phyloP scores from a whole-genome alignment of 2,888 invertebrate genomes.

The Tipula confusa region DNA sequence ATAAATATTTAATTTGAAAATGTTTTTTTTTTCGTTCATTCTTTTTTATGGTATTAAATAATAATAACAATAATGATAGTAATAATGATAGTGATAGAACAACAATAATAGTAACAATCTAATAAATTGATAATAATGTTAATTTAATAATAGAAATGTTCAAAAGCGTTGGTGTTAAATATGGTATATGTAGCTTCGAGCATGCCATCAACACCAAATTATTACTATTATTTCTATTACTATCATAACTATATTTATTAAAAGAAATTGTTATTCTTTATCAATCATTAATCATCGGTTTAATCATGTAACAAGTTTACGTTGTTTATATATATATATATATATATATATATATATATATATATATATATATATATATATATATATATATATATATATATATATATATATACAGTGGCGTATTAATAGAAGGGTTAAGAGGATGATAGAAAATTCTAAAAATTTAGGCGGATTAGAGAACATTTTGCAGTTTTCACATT shows the following conservation, averaged over 20 bases:
- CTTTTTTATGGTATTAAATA: background rate
- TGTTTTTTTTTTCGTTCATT: too few relatives aligned
- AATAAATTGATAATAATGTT: background rate
- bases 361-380: too few relatives aligned
- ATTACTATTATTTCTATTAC: background rate
- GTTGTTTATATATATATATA: too few relatives aligned
- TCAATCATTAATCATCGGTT: background rate
- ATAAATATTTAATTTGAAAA: background rate
- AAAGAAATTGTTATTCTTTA: background rate
- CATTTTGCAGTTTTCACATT: too few relatives aligned
- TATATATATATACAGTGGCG: too few relatives aligned
- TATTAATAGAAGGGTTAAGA: too few relatives aligned
- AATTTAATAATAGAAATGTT: slow-evolving; percentile 12
- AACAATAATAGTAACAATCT: background rate
- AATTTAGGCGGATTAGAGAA: too few relatives aligned
- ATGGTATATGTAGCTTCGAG: background rate
- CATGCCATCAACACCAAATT: background rate
- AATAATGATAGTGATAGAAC: background rate
- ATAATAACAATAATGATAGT: background rate
- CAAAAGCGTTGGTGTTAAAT: background rate
- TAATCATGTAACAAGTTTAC: background rate
- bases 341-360: too few relatives aligned
- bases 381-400: too few relatives aligned
- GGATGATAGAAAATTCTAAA: too few relatives aligned
- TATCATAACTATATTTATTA: background rate